phyloP scores from a whole-genome alignment of 2,797 vertebrate genomes.

The Pseudotriccus pelzelni region DNA sequence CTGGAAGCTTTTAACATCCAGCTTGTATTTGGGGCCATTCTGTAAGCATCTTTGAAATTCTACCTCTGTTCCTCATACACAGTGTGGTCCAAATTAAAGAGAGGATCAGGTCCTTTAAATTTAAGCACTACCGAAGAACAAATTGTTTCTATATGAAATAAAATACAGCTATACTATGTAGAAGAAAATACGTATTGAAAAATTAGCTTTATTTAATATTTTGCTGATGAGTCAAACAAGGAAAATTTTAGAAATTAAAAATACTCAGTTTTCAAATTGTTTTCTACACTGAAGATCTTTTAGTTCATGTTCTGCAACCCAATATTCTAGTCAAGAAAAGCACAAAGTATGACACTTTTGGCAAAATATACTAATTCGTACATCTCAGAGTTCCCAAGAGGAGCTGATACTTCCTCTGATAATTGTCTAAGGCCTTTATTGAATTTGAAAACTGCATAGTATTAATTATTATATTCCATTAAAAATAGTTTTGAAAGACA shows the following conservation, averaged over 20 bases:
- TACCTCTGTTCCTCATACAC: background rate
- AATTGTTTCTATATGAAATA: background rate
- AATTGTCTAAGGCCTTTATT: background rate
- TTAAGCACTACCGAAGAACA: background rate
- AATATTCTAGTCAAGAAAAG: background rate
- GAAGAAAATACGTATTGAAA: background rate
- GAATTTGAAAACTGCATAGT: background rate
- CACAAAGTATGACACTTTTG: background rate
- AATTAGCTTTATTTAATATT: background rate
- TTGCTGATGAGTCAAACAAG: background rate
- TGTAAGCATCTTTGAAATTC: background rate
- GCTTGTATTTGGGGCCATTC: background rate
- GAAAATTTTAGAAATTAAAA: background rate
- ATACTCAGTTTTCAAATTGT: background rate
- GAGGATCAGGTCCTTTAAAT: background rate
- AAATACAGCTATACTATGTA: background rate
- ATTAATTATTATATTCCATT: background rate
- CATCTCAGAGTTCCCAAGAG: background rate
- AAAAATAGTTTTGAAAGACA: background rate
- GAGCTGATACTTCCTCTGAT: background rate
- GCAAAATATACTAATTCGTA: background rate
- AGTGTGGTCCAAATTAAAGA: background rate
- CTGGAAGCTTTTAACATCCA: background rate
- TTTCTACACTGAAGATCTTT: background rate
- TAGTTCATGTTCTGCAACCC: background rate